Conservation (phyloP, 2,888 invertebrate species). For the Orthonevra nobilis region DNA sequence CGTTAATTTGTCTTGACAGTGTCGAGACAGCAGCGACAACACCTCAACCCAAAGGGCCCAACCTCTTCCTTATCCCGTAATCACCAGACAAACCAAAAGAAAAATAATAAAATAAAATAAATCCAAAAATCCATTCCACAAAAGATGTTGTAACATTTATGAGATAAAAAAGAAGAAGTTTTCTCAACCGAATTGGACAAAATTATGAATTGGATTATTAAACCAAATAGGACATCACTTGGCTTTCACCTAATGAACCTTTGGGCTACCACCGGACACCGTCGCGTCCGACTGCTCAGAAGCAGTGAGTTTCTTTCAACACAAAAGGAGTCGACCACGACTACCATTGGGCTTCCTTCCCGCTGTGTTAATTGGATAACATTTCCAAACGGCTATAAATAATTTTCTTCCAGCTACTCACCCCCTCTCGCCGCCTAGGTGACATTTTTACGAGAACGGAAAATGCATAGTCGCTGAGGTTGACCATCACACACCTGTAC, state of each 20-base stretch:
- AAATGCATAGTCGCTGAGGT: not conserved
- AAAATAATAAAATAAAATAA: conserved; percentile 22
- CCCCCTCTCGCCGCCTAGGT: not conserved
- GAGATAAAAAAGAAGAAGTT: conserved; percentile 33
- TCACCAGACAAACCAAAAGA: conserved; percentile 49
- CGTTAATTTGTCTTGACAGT: conserved; percentile 65
- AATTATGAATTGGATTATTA: conserved; percentile 66
- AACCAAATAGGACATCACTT: conserved; percentile 65
- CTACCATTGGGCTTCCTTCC: conserved; percentile 47
- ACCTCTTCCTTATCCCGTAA: too few relatives aligned
- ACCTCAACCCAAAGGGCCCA: conserved; percentile 15
- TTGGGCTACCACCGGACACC: conserved; percentile 36
- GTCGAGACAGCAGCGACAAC: conserved; percentile 57
- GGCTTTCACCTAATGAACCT: conserved; percentile 55
- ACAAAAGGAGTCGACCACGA: conserved; percentile 40
- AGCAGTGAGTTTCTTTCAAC: conserved; percentile 49
- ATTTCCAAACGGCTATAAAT: conserved; percentile 62
- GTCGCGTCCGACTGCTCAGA: conserved; percentile 33
- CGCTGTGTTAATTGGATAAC: conserved; percentile 69
- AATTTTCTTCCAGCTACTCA: conserved; percentile 36
- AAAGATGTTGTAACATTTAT: conserved; percentile 40
- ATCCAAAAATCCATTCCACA: conserved; percentile 21
- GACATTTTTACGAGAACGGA: conserved; percentile 7
- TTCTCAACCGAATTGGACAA: conserved; percentile 11
- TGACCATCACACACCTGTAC: conserved; percentile 42